Conservation (phyloP, 2,888 invertebrate genomes). For the Torymus aiolomorphi region DNA sequence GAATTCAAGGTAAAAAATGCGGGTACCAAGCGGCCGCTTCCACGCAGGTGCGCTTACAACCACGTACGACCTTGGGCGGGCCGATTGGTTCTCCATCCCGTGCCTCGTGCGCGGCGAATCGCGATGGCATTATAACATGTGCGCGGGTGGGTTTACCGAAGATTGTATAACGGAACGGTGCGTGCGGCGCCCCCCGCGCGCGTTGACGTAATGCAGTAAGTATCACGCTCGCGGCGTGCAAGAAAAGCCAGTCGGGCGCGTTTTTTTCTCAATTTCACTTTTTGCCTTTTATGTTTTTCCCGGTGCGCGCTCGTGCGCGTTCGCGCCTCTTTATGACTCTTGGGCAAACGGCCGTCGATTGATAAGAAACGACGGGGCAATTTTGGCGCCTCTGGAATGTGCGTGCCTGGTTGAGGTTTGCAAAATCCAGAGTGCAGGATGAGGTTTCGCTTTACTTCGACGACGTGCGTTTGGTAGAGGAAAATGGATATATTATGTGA, state of each 20-base stretch:
- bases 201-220: slow-evolving; percentile 43
- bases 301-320: slow-evolving; percentile 9
- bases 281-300: slow-evolving; percentile 23
- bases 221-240: slow-evolving; percentile 9
- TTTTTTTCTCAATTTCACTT: slow-evolving; percentile 40
- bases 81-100: background rate
- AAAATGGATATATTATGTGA: too few relatives aligned
- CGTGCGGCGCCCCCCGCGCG: background rate
- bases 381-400: too few relatives aligned
- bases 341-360: slow-evolving; percentile 22
- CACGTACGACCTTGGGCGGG: slow-evolving; percentile 6
- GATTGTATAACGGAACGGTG: slow-evolving; percentile 31
- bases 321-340: slow-evolving; percentile 33
- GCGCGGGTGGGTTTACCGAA: background rate
- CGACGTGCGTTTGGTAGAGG: too few relatives aligned
- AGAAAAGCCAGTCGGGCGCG: background rate
- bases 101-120: background rate
- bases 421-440: too few relatives aligned
- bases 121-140: background rate
- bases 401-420: too few relatives aligned
- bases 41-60: slow-evolving; percentile 15
- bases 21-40: too few relatives aligned
- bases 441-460: too few relatives aligned
- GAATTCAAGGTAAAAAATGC: too few relatives aligned
- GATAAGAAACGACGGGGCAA: slow-evolving; percentile 8